Percentiles rank a stretch among this genome's conserved stretches.
Conservation (phyloP, 2,797 vertebrate species). For the Acanthurus leucopareius region DNA sequence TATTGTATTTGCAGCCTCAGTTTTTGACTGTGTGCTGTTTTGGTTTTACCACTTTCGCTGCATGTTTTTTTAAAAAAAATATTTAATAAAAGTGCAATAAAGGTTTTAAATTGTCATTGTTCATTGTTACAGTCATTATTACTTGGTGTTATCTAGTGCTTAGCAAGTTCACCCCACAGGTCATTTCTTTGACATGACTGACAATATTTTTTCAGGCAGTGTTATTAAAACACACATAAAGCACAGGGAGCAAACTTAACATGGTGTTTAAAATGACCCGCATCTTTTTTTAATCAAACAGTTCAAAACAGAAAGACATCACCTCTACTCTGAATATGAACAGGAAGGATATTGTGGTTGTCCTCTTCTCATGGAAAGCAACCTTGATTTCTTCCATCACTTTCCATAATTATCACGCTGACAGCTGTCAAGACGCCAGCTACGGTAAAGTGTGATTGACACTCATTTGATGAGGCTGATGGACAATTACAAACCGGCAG, state of each 20-base stretch:
- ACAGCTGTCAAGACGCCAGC: conserved; percentile 67
- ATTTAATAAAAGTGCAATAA: conserved; percentile 72
- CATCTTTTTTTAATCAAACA: conserved; percentile 19
- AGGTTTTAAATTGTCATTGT: conserved; percentile 2
- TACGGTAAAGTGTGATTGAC: conserved; percentile 64
- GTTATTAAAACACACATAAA: conserved; percentile 15
- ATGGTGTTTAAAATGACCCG: neutral
- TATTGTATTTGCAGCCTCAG: conserved; percentile 34
- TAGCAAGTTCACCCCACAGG: neutral
- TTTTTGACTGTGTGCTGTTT: conserved; percentile 29
- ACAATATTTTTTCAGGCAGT: neutral
- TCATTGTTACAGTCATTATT: neutral
- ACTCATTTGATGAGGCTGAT: conserved; percentile 63
- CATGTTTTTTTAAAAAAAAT: conserved; percentile 48
- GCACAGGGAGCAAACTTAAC: neutral
- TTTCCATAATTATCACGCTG: conserved; percentile 83
- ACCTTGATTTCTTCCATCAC: conserved; percentile 83
- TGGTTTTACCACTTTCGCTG: conserved; percentile 43
- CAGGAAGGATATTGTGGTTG: conserved; percentile 88
- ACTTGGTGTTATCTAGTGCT: neutral
- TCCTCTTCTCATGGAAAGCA: conserved; percentile 85
- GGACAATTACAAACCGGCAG: conserved; percentile 60
- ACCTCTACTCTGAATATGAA: conserved; percentile 68
- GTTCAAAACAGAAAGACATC: conserved; percentile 30
- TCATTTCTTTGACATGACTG: neutral